Base-by-base conservation (phyloP, 2,113 vertebrate genomes). In the Myrmecophaga tridactyla region DNA sequence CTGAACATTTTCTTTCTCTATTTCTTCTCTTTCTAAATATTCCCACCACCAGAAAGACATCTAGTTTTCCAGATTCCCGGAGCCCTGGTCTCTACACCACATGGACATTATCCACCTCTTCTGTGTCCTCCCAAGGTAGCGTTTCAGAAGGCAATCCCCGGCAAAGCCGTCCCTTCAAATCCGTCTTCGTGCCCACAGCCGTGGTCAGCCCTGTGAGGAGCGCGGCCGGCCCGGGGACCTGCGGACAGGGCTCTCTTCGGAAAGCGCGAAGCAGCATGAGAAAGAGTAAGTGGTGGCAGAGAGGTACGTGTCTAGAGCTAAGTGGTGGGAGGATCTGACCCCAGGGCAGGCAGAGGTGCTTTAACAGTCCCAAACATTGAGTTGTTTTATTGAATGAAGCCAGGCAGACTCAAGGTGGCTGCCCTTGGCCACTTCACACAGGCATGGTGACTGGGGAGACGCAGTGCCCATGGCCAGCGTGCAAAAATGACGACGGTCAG, bases 41-140 rank as follows among this genome's bases (percentile, higher is more conserved):
- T 84, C 31, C 39, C 48, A 93, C 78, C 56, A 73, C 23, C 97
- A 99, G 98, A 98, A 99, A 98, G 96, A 92, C 97, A 34, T 94
- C 98, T 0, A 98, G 81, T 27, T 95, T 97, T 69, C 70, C 98
- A 0, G 98, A 98, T 67, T 80, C 98, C 0, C 98, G 98, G 96
- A 95, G 95, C 63, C 98, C 98, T 43, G 96, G 97, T 62, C 96
- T 98, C 90, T 98, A 96, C 0, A 14, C 98, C 92, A 96, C 98
- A 0, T 99, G 98, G 98, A 98, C 98, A 0, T 97, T 99, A 4
- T 98, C 98, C 0, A 98, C 97, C 85, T 89, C 98, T 18, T 99
- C 98, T 1, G 97, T 98, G 84, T 98, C 98, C 10, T 99, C 98
- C 1, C 98, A 98, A 56, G 98, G 98, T 5, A 98, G 98, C 85